These are phyloP conservation scores for Cisticola juncidis DNA, from an alignment of 2,113 vertebrate species.

Conservation along the genomic window DNA sequence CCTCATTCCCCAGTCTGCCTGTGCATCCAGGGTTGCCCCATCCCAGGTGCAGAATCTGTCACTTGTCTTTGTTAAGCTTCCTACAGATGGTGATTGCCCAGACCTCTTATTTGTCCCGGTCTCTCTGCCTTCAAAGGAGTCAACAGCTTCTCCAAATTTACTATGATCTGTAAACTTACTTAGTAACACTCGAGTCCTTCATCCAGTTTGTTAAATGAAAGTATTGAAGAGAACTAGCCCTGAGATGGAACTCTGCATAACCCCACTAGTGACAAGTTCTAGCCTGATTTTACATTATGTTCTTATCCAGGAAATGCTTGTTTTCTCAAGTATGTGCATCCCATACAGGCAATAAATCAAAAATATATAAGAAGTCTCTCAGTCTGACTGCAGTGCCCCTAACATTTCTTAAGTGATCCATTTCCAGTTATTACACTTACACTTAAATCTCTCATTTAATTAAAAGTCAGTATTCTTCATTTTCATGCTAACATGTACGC, in stretches of 20 bases:
- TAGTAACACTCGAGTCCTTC: background rate
- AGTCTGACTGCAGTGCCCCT: background rate
- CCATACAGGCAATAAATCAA: background rate
- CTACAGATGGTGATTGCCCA: background rate
- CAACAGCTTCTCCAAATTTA: background rate
- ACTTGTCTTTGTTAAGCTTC: background rate
- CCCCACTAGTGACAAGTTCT: background rate
- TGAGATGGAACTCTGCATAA: background rate
- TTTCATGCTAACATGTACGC: background rate
- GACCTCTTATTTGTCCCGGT: background rate
- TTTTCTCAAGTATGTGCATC: background rate
- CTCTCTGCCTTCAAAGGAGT: background rate
- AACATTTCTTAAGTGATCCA: background rate
- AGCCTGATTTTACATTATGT: background rate
- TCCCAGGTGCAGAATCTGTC: rapidly evolving
- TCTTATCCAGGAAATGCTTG: background rate
- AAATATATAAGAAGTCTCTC: background rate
- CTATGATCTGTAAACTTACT: background rate
- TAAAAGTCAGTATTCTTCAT: background rate
- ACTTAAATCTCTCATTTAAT: background rate
- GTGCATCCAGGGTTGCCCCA: background rate
- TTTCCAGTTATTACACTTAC: background rate
- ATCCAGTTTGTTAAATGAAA: background rate
- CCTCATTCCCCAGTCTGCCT: background rate
- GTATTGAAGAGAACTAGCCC: background rate